These are phyloP conservation scores for Myotis brandtii DNA, from an alignment of 2,113 vertebrate genomes.

Conservation along the genomic window DNA sequence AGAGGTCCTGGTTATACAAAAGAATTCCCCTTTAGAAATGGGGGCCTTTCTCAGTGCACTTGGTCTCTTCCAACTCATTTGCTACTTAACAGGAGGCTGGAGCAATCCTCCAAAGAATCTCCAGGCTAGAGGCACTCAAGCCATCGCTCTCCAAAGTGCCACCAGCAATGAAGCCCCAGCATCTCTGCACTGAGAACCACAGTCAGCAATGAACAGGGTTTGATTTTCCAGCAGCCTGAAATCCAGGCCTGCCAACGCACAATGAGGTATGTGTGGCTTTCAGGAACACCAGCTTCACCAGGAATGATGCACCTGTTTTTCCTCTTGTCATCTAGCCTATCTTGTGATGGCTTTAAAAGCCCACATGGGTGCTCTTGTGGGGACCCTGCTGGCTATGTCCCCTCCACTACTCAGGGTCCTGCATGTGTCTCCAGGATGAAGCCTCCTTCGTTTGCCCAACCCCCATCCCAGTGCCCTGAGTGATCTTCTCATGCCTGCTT, in stretches of 20 bases:
- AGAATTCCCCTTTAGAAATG: conserved; percentile 34
- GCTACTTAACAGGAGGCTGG: background rate
- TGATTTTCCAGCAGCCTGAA: background rate
- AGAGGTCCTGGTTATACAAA: conserved; percentile 3
- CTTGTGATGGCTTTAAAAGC: conserved; percentile 44
- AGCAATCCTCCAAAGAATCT: background rate
- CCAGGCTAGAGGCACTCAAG: background rate
- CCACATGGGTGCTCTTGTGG: background rate
- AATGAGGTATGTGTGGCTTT: background rate
- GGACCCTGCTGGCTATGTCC: background rate
- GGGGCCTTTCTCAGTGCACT: background rate
- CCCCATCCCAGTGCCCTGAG: background rate
- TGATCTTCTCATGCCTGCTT: background rate
- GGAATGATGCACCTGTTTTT: background rate
- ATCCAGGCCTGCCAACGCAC: background rate
- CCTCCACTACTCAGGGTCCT: background rate
- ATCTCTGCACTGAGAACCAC: background rate
- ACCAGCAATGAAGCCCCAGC: background rate
- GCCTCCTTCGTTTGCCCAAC: background rate
- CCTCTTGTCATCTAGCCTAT: background rate
- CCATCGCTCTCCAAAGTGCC: background rate
- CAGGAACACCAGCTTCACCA: conserved; percentile 29
- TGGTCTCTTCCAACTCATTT: conserved; percentile 38
- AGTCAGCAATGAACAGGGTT: background rate
- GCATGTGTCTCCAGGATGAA: background rate